A percentile compares a stretch with the other conserved stretches of the same genome.
These are phyloP conservation scores for Brachionus sp. DNA, from an alignment of 1,140 invertebrate species.

Conservation along the genomic window DNA sequence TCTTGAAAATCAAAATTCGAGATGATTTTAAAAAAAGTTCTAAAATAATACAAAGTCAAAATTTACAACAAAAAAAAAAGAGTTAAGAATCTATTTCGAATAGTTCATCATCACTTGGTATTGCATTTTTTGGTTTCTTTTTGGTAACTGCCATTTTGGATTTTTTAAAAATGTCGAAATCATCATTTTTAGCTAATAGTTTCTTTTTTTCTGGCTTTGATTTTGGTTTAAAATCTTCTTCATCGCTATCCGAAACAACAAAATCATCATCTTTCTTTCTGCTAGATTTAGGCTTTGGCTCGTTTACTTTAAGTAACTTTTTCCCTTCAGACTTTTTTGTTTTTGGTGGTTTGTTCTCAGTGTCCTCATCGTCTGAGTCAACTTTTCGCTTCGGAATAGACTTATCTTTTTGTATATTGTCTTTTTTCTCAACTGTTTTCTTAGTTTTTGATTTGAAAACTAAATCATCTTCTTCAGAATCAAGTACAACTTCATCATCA, in stretches of 20 bases:
- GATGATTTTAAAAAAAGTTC: neutral
- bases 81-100: neutral
- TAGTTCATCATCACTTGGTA: slow-evolving; percentile 33
- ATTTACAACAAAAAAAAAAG: neutral
- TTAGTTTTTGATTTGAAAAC: neutral
- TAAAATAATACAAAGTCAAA: neutral
- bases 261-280: slow-evolving; percentile 15
- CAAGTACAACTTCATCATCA: neutral
- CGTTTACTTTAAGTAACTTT: neutral
- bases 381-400: neutral
- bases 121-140: slow-evolving; percentile 2
- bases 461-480: neutral
- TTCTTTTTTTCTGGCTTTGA: slow-evolving; percentile 25
- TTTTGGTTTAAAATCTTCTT: slow-evolving; percentile 30
- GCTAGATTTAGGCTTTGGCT: neutral
- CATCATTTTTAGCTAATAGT: neutral
- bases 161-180: slow-evolving; percentile 14
- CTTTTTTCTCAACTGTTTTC: neutral
- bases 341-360: slow-evolving; percentile 36
- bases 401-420: neutral
- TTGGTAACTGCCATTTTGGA: neutral
- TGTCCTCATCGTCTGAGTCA: slow-evolving; percentile 9
- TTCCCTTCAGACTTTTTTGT: neutral
- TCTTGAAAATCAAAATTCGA: neutral
- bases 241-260: neutral